Conservation (phyloP, 35 echinoderm and acorn worm genomes). For the Apostichopus parvimensis region DNA sequence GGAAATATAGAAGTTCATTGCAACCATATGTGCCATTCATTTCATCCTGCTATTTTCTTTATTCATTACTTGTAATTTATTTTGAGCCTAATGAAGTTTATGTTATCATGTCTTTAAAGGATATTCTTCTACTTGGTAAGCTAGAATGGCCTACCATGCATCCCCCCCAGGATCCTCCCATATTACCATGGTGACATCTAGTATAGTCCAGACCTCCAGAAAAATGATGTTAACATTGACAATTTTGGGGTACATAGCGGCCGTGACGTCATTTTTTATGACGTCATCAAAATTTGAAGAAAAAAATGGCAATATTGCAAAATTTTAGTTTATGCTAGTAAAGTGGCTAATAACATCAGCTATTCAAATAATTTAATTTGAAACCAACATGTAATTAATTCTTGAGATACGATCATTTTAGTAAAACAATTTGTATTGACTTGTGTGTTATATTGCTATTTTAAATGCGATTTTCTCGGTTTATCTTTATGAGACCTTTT, state of each 20-base stretch:
- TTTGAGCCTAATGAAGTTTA: too few relatives aligned
- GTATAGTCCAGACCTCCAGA: not conserved
- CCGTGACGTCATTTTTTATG: not conserved
- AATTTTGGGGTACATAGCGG: not conserved
- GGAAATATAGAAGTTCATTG: too few relatives aligned
- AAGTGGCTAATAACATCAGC: not conserved
- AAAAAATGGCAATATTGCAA: not conserved
- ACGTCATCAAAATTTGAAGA: not conserved
- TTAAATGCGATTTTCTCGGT: not conserved
- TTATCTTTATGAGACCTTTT: not conserved
- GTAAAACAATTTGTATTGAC: not conserved
- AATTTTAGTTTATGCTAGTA: not conserved
- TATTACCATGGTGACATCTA: not conserved
- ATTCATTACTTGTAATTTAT: too few relatives aligned
- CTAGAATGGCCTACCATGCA: not conserved
- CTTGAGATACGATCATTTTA: not conserved
- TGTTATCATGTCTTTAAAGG: too few relatives aligned
- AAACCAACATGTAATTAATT: not conserved
- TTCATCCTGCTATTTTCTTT: too few relatives aligned
- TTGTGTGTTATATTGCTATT: constrained; percentile 3
- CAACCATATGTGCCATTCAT: too few relatives aligned
- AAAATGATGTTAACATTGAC: not conserved
- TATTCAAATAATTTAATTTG: not conserved
- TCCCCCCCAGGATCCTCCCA: not conserved
- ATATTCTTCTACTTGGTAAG: not conserved